Evolutionary conservation across 2,888 invertebrate species (phyloP).

Genomic region (Portevinia maculata): DNA sequence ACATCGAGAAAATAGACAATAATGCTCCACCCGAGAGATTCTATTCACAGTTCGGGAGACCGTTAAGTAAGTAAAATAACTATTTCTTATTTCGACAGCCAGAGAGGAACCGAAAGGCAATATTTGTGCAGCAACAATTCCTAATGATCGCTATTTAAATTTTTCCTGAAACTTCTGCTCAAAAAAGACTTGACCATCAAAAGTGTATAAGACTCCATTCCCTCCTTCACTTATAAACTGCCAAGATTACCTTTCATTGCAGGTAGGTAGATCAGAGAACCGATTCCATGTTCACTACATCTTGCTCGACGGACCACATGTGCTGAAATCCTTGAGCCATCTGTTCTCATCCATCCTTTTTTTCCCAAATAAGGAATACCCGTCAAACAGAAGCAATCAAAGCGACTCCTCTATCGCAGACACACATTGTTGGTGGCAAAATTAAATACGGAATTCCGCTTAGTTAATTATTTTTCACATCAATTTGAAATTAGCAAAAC

Average conservation of each 20-base stretch:
- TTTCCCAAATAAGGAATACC: constrained; percentile 30
- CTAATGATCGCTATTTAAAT: too few species aligned
- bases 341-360: constrained; percentile 30
- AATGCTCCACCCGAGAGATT: too few species aligned
- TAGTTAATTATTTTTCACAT: constrained; percentile 74
- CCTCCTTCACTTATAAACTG: not conserved
- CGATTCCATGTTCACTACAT: not conserved
- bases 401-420: constrained; percentile 1
- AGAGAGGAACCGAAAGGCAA: too few species aligned
- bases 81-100: too few species aligned
- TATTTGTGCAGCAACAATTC: too few species aligned
- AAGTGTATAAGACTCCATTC: not conserved
- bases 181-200: too few species aligned
- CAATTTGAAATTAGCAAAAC: constrained; percentile 67
- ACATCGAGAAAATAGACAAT: too few species aligned
- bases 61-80: too few species aligned
- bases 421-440: constrained; percentile 26
- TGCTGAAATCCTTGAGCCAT: constrained; percentile 35
- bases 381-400: constrained; percentile 63
- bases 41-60: too few species aligned
- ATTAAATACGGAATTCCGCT: constrained; percentile 70
- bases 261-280: not conserved
- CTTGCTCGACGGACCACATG: constrained; percentile 12
- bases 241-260: constrained; percentile 3
- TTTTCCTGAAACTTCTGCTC: too few species aligned